phyloP scores from a whole-genome alignment of 2,797 vertebrate species.

The Chiloscyllium punctatum region DNA sequence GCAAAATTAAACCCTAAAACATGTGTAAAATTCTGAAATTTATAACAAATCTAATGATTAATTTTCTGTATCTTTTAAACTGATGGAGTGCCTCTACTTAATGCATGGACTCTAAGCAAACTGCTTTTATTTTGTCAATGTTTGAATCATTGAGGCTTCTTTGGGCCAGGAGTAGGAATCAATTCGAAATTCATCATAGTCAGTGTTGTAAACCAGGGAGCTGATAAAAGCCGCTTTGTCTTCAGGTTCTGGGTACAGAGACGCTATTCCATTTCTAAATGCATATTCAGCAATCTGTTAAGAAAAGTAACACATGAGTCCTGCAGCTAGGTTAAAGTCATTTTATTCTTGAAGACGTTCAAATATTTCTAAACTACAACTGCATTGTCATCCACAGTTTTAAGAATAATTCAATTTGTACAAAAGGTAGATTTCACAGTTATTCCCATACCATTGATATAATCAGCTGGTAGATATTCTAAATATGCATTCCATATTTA shows the following conservation, averaged over 20 bases:
- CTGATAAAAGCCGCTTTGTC: conserved; percentile 74
- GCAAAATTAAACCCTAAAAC: background rate
- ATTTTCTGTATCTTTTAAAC: background rate
- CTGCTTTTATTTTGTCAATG: conserved; percentile 48
- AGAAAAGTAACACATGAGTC: conserved; percentile 35
- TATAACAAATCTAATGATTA: background rate
- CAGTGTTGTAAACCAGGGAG: conserved; percentile 72
- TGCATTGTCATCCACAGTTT: background rate
- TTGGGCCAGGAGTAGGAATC: conserved; percentile 82
- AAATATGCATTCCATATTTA: background rate
- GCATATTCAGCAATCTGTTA: conserved; percentile 79
- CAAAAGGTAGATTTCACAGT: background rate
- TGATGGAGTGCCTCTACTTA: background rate
- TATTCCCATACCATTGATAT: background rate
- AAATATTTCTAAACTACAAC: background rate
- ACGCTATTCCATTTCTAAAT: conserved; percentile 73
- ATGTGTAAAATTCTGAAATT: background rate
- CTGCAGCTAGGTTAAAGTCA: background rate
- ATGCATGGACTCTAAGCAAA: conserved; percentile 26
- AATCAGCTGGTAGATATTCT: background rate
- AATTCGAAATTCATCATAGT: conserved; percentile 74
- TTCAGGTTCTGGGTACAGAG: conserved; percentile 73
- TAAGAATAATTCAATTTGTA: background rate
- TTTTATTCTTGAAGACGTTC: background rate
- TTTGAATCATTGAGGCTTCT: conserved; percentile 72